Base-by-base conservation (phyloP, 2,888 invertebrate genomes). In the Atethmia centrago region DNA sequence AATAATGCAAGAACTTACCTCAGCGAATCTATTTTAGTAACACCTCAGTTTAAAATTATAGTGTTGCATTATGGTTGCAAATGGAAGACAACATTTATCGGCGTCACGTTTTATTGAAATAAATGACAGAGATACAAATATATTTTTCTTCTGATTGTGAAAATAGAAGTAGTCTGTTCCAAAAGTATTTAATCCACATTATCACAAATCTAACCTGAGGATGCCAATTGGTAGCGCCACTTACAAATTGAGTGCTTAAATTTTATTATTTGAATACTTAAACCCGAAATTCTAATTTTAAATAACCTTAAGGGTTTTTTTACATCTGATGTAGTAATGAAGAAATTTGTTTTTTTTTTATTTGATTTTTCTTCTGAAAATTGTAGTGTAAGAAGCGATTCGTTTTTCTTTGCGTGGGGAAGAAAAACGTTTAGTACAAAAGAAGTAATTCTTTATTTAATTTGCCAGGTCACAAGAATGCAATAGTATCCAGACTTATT, bases 1-100 rank as follows among this genome's bases (percentile, higher is more conserved):
- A 70, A 51, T 59, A 76, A 68, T 42, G 77, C 69, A 62, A 31
- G 49, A 12, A 42, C 45, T n/a, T 16, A 3, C 51, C 36, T 19
- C 2, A 28, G 14, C 19, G 28, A 7, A 51, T 19, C 40, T 77
- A 62, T 58, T 58, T 62, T 28, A 28, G 56, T 45, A 36, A 71
- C 28, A 40, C 19, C 16, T 59, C 47, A 12, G 28, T 61, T 71
- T 55, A 14, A 49, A 28, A 56, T 75, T 9, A 49, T 55, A 31
- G 14, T 28, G n/a, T 42, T 62, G 36, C 31, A n/a, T 47, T 14
- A 4, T 21, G 21, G 14, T 21, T 47, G 28, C 28, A 31, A 72
- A 63, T 73, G n/a, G 40, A 19, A 58, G 16, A n/a, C n/a, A n/a
- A n/a, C n/a, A n/a, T n/a, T n/a, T 40, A 16, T 25, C 16, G 3